Evolutionary conservation across 2,113 vertebrate genomes (phyloP), one percentile per base, ranked within the genome.

Genomic region (Malurus melanocephalus): DNA sequence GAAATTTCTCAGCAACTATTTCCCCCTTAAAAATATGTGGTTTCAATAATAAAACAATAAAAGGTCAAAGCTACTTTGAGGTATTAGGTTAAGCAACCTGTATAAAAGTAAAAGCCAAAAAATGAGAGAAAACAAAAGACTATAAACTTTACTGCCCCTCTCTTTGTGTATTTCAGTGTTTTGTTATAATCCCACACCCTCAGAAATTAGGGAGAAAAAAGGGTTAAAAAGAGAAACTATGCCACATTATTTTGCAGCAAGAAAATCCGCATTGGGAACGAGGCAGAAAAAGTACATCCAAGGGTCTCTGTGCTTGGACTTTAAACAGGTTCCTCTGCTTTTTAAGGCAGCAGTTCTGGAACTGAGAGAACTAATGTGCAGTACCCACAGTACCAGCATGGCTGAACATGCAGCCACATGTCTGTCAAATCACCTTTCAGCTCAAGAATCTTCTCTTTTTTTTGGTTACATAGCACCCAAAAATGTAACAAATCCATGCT

Each of bases 381-480:
- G 20, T 7, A 62, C 13, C 28, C 16, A 42, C 23, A 64, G 20
- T 27, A 66, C 8, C 35, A 46, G 30, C 1, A 1, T 9, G 40
- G 61, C 45, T 2, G 1, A 46, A 61, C 21, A 56, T 1, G 0
- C 13, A 42, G 55, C 16, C 42, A 68, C 0, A 0, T 15, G 21
- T 13, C 52, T 48, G 55, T 40, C 42, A 67, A 38, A 55, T 5
- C 23, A 59, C 16, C 32, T 40, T 45, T 38, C 27, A 68, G 33
- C 33, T 85, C 32, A 45, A 61, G 49, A 72, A n/a, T 40, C 6
- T 53, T 76, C 35, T 38, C 46, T 27, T 27, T 10, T 10, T 38
- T 80, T 43, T 32, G 5, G 8, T 64, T 48, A 74, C 12, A 26
- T 3, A 59, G 53, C 28, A 52, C 12, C 57, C 53, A 45, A 60